Conservation (phyloP, 2,113 vertebrate genomes). For the Amazona guildingii region DNA sequence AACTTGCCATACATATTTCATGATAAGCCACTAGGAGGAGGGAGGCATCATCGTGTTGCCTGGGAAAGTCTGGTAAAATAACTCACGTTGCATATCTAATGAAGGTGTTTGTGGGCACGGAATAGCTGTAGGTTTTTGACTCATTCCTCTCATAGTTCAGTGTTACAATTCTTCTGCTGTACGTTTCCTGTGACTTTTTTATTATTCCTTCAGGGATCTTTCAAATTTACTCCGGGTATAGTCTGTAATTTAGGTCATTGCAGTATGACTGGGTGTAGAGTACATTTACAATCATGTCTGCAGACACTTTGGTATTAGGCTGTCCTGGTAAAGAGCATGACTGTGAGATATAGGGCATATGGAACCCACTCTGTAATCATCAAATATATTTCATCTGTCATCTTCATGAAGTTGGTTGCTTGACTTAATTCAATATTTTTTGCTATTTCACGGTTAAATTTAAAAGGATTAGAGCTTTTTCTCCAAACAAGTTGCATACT, state of each 20-base stretch:
- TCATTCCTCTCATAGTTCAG: neutral
- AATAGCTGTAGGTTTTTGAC: neutral
- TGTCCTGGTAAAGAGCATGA: neutral
- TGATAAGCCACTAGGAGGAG: neutral
- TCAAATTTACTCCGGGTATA: neutral
- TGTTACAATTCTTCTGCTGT: neutral
- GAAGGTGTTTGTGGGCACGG: neutral
- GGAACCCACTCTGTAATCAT: conserved; percentile 16
- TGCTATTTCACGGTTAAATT: neutral
- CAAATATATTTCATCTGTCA: neutral
- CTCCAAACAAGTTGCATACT: neutral
- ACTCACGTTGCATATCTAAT: neutral
- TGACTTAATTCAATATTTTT: neutral
- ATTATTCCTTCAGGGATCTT: neutral
- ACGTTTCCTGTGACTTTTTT: neutral
- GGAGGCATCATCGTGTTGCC: neutral
- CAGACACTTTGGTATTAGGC: neutral
- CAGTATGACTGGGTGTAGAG: neutral
- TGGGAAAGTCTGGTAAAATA: neutral
- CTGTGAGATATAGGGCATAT: neutral
- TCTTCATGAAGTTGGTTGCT: neutral
- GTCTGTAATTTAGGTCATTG: conserved; percentile 1
- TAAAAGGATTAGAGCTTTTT: neutral
- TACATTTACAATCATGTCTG: neutral
- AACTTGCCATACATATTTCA: neutral